A percentile compares a stretch with the other conserved stretches of the same genome.
Conservation (phyloP, 2,113 vertebrate species). For the Embiotoca jacksoni region DNA sequence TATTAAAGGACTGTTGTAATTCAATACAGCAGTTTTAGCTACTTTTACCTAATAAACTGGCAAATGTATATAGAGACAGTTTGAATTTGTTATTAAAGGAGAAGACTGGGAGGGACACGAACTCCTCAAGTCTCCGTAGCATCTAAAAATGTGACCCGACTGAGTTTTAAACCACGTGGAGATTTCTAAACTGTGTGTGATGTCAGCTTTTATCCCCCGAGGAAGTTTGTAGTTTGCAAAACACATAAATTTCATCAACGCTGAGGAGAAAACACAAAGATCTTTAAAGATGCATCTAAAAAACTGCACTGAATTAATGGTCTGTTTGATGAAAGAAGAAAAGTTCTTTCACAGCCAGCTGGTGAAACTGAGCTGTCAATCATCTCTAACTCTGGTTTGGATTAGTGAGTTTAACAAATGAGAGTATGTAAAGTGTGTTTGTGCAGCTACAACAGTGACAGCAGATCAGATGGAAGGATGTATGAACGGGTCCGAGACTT, state of each 20-base stretch:
- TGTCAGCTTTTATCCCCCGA: neutral
- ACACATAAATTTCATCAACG: neutral
- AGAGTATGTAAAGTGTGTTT: neutral
- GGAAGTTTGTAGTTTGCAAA: neutral
- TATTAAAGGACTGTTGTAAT: no score
- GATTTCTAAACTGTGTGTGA: neutral
- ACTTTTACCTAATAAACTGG: no score
- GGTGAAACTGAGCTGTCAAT: neutral
- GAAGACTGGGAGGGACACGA: no score
- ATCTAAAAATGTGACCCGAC: neutral
- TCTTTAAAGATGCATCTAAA: no score
- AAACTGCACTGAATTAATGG: no score
- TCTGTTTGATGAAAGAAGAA: no score
- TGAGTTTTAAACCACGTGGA: neutral
- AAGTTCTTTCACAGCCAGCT: neutral
- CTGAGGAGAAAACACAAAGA: neutral
- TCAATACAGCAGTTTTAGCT: no score
- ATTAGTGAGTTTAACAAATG: neutral
- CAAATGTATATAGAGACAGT: no score
- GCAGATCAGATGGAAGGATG: neutral
- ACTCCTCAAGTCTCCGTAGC: no score
- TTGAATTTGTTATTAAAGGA: no score
- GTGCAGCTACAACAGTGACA: neutral
- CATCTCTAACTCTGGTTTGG: neutral
- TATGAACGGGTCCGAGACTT: neutral